These are phyloP conservation scores for Halictus rubicundus DNA, from an alignment of 1,140 invertebrate species.

Conservation along the genomic window DNA sequence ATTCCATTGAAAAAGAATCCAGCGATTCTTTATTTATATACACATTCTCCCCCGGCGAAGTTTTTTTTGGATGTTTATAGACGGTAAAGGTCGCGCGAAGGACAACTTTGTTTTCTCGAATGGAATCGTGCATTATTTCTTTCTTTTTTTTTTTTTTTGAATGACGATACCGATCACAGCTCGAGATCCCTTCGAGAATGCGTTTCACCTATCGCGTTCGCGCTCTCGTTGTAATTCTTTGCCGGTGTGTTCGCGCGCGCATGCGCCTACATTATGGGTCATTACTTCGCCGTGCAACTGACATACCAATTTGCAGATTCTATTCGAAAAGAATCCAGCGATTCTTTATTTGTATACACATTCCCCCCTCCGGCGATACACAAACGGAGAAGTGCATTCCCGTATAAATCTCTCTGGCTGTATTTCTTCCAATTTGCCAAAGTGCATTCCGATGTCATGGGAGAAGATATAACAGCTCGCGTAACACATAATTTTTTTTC, in stretches of 20 bases:
- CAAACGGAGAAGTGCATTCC: background rate
- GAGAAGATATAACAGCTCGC: background rate
- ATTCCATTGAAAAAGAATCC: background rate
- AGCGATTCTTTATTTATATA: background rate
- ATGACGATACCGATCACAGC: too few relatives aligned
- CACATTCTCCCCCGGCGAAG: too few relatives aligned
- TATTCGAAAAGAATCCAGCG: background rate
- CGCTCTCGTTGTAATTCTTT: too few relatives aligned
- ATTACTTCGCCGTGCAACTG: background rate
- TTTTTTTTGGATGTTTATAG: too few relatives aligned
- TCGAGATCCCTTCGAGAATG: too few relatives aligned
- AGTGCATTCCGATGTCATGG: slow-evolving; percentile 6
- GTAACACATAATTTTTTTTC: slow-evolving; percentile 1
- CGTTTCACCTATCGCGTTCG: too few relatives aligned
- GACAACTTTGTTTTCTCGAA: too few relatives aligned
- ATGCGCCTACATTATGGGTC: background rate
- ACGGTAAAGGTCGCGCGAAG: too few relatives aligned
- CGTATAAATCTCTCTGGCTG: background rate
- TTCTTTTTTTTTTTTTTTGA: too few relatives aligned
- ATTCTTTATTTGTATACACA: background rate
- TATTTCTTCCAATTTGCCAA: background rate
- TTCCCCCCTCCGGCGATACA: too few relatives aligned
- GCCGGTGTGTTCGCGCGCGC: too few relatives aligned
- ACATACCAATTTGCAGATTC: background rate
- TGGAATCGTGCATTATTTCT: too few relatives aligned